A percentile compares a stretch with the other conserved stretches of the same genome.
Conservation (phyloP, 2,888 invertebrate species). For the Blera fallax region DNA sequence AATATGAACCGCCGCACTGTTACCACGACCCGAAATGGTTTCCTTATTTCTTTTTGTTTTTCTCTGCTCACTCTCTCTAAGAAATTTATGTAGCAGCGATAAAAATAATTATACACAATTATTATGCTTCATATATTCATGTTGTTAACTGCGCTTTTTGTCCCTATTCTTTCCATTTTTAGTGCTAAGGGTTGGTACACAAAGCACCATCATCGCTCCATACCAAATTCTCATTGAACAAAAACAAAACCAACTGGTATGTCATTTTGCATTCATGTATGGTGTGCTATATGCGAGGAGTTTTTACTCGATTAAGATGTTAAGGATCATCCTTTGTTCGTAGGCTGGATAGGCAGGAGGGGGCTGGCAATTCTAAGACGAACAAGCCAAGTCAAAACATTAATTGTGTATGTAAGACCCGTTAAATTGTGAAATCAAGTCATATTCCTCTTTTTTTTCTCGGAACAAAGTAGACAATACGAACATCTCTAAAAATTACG, state of each 20-base stretch:
- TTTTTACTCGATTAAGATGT: slow-evolving; percentile 62
- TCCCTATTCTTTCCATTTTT: slow-evolving; percentile 39
- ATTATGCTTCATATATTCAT: slow-evolving; percentile 69
- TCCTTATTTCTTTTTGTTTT: slow-evolving; percentile 9
- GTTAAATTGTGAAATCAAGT: slow-evolving; percentile 58
- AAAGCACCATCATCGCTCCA: slow-evolving; percentile 2
- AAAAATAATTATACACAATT: slow-evolving; percentile 67
- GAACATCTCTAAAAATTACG: slow-evolving; percentile 36
- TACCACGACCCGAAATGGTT: slow-evolving; percentile 15
- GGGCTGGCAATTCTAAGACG: slow-evolving; percentile 18
- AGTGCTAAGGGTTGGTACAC: slow-evolving; percentile 18
- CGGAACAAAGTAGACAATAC: slow-evolving; percentile 13
- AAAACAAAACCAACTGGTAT: slow-evolving; percentile 49
- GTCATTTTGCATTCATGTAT: slow-evolving; percentile 54
- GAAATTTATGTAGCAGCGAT: slow-evolving; percentile 64
- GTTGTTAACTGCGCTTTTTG: slow-evolving; percentile 63
- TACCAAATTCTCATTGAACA: slow-evolving; percentile 37
- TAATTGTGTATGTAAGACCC: slow-evolving; percentile 57
- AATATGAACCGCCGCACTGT: background rate
- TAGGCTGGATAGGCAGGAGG: slow-evolving; percentile 1
- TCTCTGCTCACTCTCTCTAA: slow-evolving; percentile 9
- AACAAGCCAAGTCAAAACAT: slow-evolving; percentile 54
- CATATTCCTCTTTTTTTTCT: slow-evolving; percentile 17
- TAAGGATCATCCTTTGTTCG: slow-evolving; percentile 50
- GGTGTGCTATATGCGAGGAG: slow-evolving; percentile 27